Base-by-base conservation (phyloP, 2,888 invertebrate species). In the Nomada ruficornis region DNA sequence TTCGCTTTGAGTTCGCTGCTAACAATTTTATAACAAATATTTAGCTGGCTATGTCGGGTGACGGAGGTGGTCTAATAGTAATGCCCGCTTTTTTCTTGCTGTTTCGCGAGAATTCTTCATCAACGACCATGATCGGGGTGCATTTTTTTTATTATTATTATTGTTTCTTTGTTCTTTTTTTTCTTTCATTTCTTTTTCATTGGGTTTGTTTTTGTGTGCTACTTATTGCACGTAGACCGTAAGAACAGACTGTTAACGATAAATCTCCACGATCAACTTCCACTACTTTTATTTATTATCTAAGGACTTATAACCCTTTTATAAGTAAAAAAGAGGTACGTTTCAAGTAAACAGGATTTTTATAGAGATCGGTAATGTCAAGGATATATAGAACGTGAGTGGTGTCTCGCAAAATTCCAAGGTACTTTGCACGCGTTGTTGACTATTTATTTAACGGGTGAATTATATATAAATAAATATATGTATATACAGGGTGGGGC, bases 1-100 rank as follows among this genome's bases (percentile, higher is more conserved):
- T 86, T 62, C 68, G 79, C 85, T 74, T 80, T 75, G 50, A 47
- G 62, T 85, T 83, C 77, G 73, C 69, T 80, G 80, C 85, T 86
- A 85, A 85, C 85, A 76, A 68, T 80, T 82, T 76, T 76, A 62
- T 77, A 77, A 82, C 72, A 59, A 36, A 50, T 62, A 42, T 55
- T 76, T 72, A 60, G 73, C 71, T 80, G 55, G 69, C 70, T 76
- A 57, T 69, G 54, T 75, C 67, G 47, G 36, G 55, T 62, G 54
- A 73, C 54, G 47, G 47, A 23, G 70, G 62, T 73, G 76, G 54
- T 59, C 55, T 65, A 52, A 80, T 2, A 70, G 50, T 68, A 80
- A 79, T 73, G 36, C 42, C 54, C 42, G 75, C 72, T 81, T 84
- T 23, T 64, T 65, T 29, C 36, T 69, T 71, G 64, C 65, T 68